Conservation (phyloP, 2,113 vertebrate genomes). For the Tragelaphus strepsiceros region DNA sequence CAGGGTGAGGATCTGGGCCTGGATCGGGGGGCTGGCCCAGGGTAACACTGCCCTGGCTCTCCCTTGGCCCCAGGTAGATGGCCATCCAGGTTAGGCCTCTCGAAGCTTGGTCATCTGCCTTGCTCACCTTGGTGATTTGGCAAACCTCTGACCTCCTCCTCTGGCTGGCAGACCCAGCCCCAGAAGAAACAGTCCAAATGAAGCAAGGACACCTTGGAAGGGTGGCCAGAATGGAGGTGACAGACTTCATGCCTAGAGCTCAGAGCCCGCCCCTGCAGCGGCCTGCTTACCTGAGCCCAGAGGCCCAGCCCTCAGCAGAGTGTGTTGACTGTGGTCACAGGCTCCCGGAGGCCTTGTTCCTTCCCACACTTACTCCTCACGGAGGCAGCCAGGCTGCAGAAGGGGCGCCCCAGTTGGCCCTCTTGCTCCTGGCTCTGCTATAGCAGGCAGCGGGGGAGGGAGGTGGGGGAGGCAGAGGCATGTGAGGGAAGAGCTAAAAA, state of each 20-base stretch:
- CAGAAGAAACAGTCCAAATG: neutral
- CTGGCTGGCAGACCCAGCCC: neutral
- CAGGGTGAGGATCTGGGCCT: neutral
- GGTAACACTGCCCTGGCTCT: neutral
- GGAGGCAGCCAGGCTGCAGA: neutral
- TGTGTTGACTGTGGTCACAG: neutral
- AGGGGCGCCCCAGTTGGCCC: neutral
- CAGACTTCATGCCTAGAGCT: neutral
- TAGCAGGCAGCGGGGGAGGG: neutral
- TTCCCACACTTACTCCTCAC: neutral
- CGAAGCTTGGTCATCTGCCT: neutral
- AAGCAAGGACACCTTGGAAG: neutral
- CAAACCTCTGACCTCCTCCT: neutral
- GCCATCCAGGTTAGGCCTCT: neutral
- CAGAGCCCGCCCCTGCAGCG: neutral
- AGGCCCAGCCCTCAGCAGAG: neutral
- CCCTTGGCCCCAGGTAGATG: neutral
- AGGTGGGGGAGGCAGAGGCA: neutral
- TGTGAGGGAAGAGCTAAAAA: slow-evolving; percentile 58
- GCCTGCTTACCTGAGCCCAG: neutral
- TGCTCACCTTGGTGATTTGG: neutral
- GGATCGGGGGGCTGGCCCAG: neutral
- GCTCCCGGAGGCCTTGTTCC: neutral
- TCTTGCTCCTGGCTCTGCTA: slow-evolving; percentile 14
- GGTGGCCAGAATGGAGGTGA: neutral